Base-by-base conservation (phyloP, 2,888 invertebrate genomes). In the Polydrusus tereticollis region DNA sequence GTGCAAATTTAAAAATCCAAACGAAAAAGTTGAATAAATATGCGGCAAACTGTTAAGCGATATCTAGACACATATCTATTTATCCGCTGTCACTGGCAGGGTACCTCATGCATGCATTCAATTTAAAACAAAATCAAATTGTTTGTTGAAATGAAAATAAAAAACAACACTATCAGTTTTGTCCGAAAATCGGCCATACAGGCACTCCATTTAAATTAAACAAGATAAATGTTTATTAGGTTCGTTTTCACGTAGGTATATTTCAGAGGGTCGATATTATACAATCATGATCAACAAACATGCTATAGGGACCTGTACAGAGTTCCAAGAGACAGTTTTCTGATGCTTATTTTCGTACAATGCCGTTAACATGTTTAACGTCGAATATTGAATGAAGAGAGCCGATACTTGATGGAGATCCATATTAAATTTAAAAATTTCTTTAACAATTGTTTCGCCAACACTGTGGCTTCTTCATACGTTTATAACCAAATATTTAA, bases 61-160 rank as follows among this genome's bases (percentile, higher is more conserved):
- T 26, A 26, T 14, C 26, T 12, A 14, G 1, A 26, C 50, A 47
- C 12, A 20, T 4, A 50, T 50, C 26, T 50, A 4, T 23, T 50
- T 50, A 26, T 50, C 23, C 26, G 10, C 50, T 50, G 26, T 23
- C 50, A 50, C 14, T 26, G 14, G 50, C 26, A 50, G 1, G 8
- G 50, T 38, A 59, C 43, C 38, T 23, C 23, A 59, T 59, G 38
- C 41, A 21, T 20, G 23, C 14, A 59, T 59, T 59, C 59, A 59
- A 59, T 59, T 59, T 59, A 23, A 41, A 38, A 41, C 59, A 41
- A 59, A 59, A 59, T 59, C 59, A 59, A 59, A 43, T 59, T 41
- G 36, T 33, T 16, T n/a, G 23, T 23, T 23, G 41, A 50, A 50
- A 50, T 14, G 20, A 26, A 50, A 38, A 38, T 38, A 38, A 50